Percentiles rank a stretch among this genome's conserved stretches.
Conservation (phyloP, 64 coral and sea anemone species). For the Dendrophyllia cribrosa region DNA sequence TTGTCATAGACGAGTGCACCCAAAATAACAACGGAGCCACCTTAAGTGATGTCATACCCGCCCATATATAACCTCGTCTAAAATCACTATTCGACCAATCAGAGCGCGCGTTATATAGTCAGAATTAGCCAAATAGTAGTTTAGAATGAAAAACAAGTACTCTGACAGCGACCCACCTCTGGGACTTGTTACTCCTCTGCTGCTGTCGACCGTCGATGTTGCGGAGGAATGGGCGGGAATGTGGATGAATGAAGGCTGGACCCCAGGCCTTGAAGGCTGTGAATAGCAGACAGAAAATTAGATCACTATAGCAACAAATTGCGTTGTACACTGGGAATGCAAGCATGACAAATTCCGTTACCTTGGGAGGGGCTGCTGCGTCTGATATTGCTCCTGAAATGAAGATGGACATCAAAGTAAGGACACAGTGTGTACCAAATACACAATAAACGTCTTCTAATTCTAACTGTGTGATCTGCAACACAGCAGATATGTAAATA, state of each 20-base stretch:
- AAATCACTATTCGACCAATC: no score
- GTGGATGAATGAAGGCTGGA: conserved; percentile 50
- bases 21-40: no score
- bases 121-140: no score
- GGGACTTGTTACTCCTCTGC: conserved; percentile 60
- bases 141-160: no score
- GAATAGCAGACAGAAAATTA: not conserved
- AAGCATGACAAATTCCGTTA: not conserved
- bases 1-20: no score
- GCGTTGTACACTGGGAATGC: not conserved
- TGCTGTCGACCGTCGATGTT: conserved; percentile 54
- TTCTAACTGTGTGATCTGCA: no score
- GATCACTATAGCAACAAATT: not conserved
- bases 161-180: conserved; percentile 37
- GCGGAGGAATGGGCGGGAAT: conserved; percentile 52
- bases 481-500: no score
- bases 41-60: no score
- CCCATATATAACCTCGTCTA: no score
- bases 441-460: not conserved
- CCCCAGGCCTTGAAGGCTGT: conserved; percentile 42
- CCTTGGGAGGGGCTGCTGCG: conserved; percentile 83
- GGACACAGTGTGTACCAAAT: not conserved
- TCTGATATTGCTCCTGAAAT: conserved; percentile 29
- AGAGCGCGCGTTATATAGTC: no score
- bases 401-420: not conserved